A percentile compares a stretch with the other conserved stretches of the same genome.
phyloP scores from a whole-genome alignment of 2,888 invertebrate species.

The Agonopterix subpropinquella region DNA sequence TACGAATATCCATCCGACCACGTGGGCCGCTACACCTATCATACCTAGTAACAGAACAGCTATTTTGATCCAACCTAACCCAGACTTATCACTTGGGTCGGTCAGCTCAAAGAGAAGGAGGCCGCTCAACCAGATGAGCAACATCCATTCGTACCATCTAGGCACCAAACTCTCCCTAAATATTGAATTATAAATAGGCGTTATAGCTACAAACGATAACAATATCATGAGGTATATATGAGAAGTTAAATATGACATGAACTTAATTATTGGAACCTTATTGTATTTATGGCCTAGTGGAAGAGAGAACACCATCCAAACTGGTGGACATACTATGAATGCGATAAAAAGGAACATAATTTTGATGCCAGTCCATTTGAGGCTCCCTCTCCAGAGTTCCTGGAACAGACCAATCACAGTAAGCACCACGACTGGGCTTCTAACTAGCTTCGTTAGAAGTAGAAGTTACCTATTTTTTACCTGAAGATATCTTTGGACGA shows the following conservation, averaged over 20 bases:
- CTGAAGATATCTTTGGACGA: constrained; percentile 97
- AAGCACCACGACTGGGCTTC: neutral
- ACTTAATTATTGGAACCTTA: constrained; percentile 99
- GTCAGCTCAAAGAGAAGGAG: constrained; percentile 96
- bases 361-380: constrained; percentile 97
- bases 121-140: constrained; percentile 96
- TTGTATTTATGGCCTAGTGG: constrained; percentile 96
- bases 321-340: constrained; percentile 95
- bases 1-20: constrained; percentile 84
- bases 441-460: constrained; percentile 15
- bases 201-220: constrained; percentile 91
- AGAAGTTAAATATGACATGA: constrained; percentile 99
- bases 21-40: constrained; percentile 92
- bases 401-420: constrained; percentile 50
- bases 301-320: constrained; percentile 97
- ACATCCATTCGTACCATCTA: constrained; percentile 97
- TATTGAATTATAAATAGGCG: constrained; percentile 88
- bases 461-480: constrained; percentile 80
- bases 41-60: constrained; percentile 91
- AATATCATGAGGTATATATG: constrained; percentile 98
- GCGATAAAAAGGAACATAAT: constrained; percentile 94
- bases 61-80: constrained; percentile 95
- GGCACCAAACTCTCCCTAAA: constrained; percentile 87
- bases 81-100: constrained; percentile 98
- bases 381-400: constrained; percentile 98